Evolutionary conservation across 1,140 invertebrate species (phyloP).

Genomic region (Melipona quadrifasciata): DNA sequence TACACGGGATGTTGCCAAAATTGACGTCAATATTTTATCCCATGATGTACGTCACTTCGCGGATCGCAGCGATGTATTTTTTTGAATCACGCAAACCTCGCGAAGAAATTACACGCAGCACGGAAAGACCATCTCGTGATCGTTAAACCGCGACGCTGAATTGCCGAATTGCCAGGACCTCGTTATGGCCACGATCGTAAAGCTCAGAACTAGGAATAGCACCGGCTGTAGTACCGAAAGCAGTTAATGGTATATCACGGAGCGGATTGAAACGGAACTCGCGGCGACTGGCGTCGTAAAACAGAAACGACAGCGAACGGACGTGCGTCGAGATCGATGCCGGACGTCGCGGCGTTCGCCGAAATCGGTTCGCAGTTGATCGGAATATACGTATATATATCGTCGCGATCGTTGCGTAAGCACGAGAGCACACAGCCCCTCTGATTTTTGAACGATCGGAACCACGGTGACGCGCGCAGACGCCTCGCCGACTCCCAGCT

Average conservation of each 20-base stretch:
- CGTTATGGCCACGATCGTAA: slow-evolving; percentile 57
- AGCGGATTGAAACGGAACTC: slow-evolving; percentile 6
- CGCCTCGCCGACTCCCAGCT: too few species aligned
- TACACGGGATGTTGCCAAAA: not conserved
- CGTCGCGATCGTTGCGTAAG: not conserved
- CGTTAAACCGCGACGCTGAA: slow-evolving; percentile 12
- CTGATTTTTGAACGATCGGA: not conserved
- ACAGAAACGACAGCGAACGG: slow-evolving; percentile 16
- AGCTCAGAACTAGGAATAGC: slow-evolving; percentile 49
- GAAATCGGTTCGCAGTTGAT: not conserved
- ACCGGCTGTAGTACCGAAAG: slow-evolving; percentile 9
- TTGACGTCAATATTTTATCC: not conserved
- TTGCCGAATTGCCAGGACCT: slow-evolving; percentile 46
- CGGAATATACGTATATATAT: not conserved
- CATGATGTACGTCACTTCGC: too few species aligned
- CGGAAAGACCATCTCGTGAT: not conserved
- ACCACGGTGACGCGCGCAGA: not conserved
- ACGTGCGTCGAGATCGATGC: slow-evolving; percentile 30
- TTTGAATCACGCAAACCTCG: not conserved
- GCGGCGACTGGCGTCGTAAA: slow-evolving; percentile 18
- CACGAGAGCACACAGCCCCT: not conserved
- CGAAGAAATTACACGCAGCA: slow-evolving; percentile 24
- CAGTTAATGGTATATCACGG: slow-evolving; percentile 50
- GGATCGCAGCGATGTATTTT: slow-evolving; percentile 11
- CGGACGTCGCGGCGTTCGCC: not conserved